phyloP scores from a whole-genome alignment of 1,140 invertebrate species.

The Heliconius congener region DNA sequence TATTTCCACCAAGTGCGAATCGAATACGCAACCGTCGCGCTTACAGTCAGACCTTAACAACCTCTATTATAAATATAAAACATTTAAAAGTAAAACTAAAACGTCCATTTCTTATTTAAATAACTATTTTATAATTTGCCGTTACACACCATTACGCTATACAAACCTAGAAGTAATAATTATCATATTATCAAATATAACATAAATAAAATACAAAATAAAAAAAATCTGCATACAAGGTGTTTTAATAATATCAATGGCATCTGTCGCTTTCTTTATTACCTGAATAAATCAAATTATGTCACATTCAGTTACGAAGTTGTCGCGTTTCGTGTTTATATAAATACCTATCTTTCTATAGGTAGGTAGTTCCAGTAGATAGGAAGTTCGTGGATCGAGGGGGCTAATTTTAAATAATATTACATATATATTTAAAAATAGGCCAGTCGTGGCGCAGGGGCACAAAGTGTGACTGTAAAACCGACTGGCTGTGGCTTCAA shows the following conservation, averaged over 20 bases:
- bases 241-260: constrained; percentile 24
- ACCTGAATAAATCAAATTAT: constrained; percentile 16
- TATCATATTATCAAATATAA: neutral
- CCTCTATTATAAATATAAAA: too few species aligned
- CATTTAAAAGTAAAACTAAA: too few species aligned
- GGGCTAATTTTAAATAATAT: constrained; percentile 18
- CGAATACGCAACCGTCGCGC: too few species aligned
- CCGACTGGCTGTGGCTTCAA: too few species aligned
- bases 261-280: constrained; percentile 2
- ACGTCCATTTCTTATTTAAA: too few species aligned
- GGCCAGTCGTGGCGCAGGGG: too few species aligned
- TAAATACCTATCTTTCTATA: neutral
- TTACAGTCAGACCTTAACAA: too few species aligned
- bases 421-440: too few species aligned
- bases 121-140: neutral
- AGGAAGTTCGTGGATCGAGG: constrained; percentile 33
- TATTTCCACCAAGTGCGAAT: too few species aligned
- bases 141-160: neutral
- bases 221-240: constrained; percentile 9
- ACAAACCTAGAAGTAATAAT: neutral
- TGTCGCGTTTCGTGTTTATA: constrained; percentile 6
- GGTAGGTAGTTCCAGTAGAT: neutral
- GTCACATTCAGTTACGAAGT: constrained; percentile 16
- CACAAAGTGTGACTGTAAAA: too few species aligned
- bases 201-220: neutral